These are phyloP conservation scores for Pachypanchax playfairii DNA, from an alignment of 2,113 vertebrate species.

Conservation along the genomic window DNA sequence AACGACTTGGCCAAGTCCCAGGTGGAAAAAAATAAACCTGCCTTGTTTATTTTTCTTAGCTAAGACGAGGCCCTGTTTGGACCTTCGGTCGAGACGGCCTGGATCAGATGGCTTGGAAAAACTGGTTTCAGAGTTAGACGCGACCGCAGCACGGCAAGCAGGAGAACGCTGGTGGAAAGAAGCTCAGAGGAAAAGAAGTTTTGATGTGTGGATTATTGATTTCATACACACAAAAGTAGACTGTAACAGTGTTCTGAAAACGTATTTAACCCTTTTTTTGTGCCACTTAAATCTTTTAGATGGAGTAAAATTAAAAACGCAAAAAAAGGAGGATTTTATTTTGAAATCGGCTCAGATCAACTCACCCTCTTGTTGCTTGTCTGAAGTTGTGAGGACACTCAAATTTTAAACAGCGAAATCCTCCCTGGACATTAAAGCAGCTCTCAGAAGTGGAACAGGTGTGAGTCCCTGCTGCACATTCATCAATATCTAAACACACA, in stretches of 20 bases:
- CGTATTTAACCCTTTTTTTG: too few species aligned
- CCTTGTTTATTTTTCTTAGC: slow-evolving; percentile 64
- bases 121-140: slow-evolving; percentile 36
- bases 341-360: too few species aligned
- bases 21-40: slow-evolving; percentile 60
- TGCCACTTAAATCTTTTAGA: too few species aligned
- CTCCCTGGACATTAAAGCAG: slow-evolving; percentile 90
- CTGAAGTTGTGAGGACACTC: slow-evolving; percentile 88
- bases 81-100: slow-evolving; percentile 46
- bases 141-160: slow-evolving; percentile 37
- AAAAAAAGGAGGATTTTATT: too few species aligned
- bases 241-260: too few species aligned
- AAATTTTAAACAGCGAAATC: slow-evolving; percentile 89
- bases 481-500: slow-evolving; percentile 85
- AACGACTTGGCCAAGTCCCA: slow-evolving; percentile 50
- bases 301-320: too few species aligned
- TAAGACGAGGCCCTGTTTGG: slow-evolving; percentile 44
- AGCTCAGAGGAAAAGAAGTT: slow-evolving; percentile 29
- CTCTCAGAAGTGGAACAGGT: slow-evolving; percentile 85
- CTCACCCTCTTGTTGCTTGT: slow-evolving; percentile 85
- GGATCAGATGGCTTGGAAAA: slow-evolving; percentile 48
- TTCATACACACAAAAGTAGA: slow-evolving; percentile 31
- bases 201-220: slow-evolving; percentile 51
- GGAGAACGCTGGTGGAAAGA: slow-evolving; percentile 8
- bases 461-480: slow-evolving; percentile 88